Percentiles rank a stretch among this genome's conserved stretches.
Evolutionary conservation across 1,140 invertebrate genomes (phyloP).

Genomic region (Ips nitidus): DNA sequence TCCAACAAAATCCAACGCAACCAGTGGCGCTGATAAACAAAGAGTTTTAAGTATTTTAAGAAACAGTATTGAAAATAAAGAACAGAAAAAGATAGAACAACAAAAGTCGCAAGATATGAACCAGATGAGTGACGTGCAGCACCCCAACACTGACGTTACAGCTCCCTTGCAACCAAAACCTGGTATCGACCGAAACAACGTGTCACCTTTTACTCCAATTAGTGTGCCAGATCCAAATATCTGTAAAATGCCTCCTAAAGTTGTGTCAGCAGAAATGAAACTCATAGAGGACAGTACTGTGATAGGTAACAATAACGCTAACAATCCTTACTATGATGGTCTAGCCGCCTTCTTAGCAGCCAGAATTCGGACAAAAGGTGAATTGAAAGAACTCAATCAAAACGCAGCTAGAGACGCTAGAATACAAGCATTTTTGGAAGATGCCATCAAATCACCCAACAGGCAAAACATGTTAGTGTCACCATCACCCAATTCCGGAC

Average conservation of each 20-base stretch:
- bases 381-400: constrained; percentile 70
- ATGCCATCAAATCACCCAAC: constrained; percentile 36
- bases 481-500: constrained; percentile 45
- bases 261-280: constrained; percentile 57
- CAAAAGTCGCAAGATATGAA: constrained; percentile 39
- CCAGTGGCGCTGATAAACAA: constrained; percentile 58
- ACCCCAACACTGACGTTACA: constrained; percentile 53
- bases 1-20: constrained; percentile 30
- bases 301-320: constrained; percentile 37
- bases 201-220: constrained; percentile 60
- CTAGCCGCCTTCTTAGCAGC: constrained; percentile 64
- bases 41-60: constrained; percentile 66
- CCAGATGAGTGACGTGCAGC: constrained; percentile 44
- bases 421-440: constrained; percentile 39
- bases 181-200: constrained; percentile 56
- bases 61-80: constrained; percentile 69
- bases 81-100: constrained; percentile 54
- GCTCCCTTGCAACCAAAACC: constrained; percentile 58
- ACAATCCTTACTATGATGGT: constrained; percentile 53
- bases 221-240: constrained; percentile 55
- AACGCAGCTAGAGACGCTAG: constrained; percentile 38
- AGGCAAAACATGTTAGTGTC: constrained; percentile 19
- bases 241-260: constrained; percentile 59
- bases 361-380: constrained; percentile 78
- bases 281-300: constrained; percentile 29